phyloP scores from a whole-genome alignment of 2,888 invertebrate species.

The Platypus cylindrus region DNA sequence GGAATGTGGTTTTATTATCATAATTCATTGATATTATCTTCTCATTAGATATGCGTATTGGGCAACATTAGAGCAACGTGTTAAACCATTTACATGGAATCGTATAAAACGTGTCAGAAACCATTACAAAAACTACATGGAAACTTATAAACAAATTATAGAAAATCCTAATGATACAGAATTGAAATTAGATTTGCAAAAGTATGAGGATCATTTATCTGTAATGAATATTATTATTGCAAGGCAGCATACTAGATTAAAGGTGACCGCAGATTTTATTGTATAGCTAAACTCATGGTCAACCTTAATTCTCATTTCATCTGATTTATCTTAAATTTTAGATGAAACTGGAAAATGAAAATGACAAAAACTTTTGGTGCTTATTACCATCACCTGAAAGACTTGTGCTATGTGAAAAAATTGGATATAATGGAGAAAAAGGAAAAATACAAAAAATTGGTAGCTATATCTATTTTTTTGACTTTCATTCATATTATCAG shows the following conservation, averaged over 20 bases:
- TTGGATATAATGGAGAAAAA: constrained; percentile 23
- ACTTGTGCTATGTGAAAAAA: constrained; percentile 31
- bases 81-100: constrained; percentile 63
- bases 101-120: constrained; percentile 54
- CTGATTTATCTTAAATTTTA: constrained; percentile 31
- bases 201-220: constrained; percentile 60
- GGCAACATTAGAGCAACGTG: constrained; percentile 55
- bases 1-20: too few species aligned
- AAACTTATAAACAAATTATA: constrained; percentile 56
- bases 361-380: constrained; percentile 38
- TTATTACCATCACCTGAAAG: constrained; percentile 33
- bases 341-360: constrained; percentile 49
- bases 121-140: constrained; percentile 56
- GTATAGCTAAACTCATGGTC: too few species aligned
- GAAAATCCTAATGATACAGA: constrained; percentile 61
- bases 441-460: constrained; percentile 20
- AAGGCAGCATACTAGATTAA: constrained; percentile 64
- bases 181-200: constrained; percentile 57
- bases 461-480: constrained; percentile 6
- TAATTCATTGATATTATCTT: too few species aligned
- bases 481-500: too few species aligned
- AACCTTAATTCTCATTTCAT: constrained; percentile 1
- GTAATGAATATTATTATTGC: constrained; percentile 66
- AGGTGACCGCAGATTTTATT: too few species aligned
- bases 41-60: constrained; percentile 54